Evolutionary conservation across 2,888 invertebrate genomes (phyloP).

Genomic region (Idaea aversata): DNA sequence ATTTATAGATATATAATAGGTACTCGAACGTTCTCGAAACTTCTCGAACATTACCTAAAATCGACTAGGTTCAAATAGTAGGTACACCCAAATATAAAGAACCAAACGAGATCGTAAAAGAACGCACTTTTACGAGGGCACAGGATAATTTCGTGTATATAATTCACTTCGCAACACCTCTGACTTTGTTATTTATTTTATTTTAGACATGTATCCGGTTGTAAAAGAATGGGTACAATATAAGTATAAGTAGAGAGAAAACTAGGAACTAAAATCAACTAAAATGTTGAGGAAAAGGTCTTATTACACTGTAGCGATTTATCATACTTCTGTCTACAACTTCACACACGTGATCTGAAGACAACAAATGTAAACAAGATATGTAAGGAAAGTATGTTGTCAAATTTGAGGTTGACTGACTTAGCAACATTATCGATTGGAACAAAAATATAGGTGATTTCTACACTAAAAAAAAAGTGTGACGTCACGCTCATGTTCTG

Average conservation of each 20-base stretch:
- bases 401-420: too few species aligned
- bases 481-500: too few species aligned
- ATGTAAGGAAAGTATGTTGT: too few species aligned
- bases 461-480: too few species aligned
- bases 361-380: too few species aligned
- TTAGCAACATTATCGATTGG: too few species aligned
- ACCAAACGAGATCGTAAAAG: constrained; percentile 47
- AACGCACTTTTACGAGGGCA: constrained; percentile 41
- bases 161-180: constrained; percentile 40
- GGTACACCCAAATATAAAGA: constrained; percentile 30
- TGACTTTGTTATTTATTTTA: constrained; percentile 28
- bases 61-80: constrained; percentile 19
- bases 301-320: too few species aligned
- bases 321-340: too few species aligned
- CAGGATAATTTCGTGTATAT: constrained; percentile 39
- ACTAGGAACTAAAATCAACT: neutral
- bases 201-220: constrained; percentile 23
- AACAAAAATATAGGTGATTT: too few species aligned
- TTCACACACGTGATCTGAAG: too few species aligned
- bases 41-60: neutral
- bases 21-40: neutral
- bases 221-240: neutral
- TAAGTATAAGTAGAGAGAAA: neutral
- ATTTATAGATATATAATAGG: neutral
- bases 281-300: too few species aligned